Conservation (phyloP, 2,113 vertebrate species). For the Panurus biarmicus region DNA sequence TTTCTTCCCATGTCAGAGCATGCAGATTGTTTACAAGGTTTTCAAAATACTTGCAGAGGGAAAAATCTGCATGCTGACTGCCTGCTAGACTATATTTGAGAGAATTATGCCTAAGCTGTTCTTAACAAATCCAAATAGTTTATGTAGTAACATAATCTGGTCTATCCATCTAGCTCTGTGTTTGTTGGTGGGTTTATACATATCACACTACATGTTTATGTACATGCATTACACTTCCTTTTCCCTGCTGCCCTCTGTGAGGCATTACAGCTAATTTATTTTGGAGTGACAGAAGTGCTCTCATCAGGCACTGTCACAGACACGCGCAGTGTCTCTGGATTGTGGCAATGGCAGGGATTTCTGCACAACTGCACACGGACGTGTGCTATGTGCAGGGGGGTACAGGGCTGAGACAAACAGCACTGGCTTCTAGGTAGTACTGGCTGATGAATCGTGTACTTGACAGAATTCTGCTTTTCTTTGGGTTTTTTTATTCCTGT, state of each 20-base stretch:
- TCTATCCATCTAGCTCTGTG: neutral
- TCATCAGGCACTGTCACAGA: neutral
- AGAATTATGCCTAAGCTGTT: neutral
- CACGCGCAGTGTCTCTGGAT: neutral
- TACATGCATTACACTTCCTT: neutral
- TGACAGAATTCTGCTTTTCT: constrained; percentile 15
- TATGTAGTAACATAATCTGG: neutral
- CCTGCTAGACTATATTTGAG: neutral
- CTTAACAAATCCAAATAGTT: neutral
- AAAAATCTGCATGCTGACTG: neutral
- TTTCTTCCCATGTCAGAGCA: neutral
- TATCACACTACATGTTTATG: neutral
- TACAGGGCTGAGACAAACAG: neutral
- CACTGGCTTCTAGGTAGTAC: neutral
- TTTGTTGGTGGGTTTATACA: neutral
- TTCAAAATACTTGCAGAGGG: neutral
- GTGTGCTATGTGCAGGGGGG: constrained; percentile 25
- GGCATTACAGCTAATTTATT: neutral
- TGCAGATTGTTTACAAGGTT: neutral
- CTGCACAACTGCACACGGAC: neutral
- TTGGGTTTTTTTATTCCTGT: neutral
- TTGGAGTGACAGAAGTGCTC: neutral
- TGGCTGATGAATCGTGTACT: constrained; percentile 41
- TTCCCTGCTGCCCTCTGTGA: neutral
- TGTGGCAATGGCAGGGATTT: neutral